Conservation (phyloP, 2,113 vertebrate genomes). For the Sander vitreus region DNA sequence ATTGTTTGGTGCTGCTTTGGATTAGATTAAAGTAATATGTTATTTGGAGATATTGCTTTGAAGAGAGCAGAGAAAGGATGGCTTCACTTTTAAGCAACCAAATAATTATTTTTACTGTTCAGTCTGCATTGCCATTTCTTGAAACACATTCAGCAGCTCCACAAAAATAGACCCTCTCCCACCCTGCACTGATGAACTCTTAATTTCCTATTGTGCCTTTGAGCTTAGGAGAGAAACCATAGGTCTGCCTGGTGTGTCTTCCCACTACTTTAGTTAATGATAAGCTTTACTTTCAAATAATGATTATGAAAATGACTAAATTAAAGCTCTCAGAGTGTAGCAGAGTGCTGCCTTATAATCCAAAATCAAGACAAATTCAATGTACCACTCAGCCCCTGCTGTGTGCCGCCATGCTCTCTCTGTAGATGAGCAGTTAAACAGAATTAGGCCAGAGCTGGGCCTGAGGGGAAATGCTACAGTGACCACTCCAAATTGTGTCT, state of each 20-base stretch:
- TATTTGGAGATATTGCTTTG: not conserved
- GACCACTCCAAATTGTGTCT: constrained; percentile 74
- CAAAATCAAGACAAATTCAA: constrained; percentile 36
- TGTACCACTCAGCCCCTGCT: constrained; percentile 18
- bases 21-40: not conserved
- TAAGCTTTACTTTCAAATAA: constrained; percentile 32
- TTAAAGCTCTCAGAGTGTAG: not conserved
- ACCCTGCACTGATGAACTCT: constrained; percentile 13
- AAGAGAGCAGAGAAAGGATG: constrained; percentile 3
- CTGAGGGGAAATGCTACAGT: constrained; percentile 63
- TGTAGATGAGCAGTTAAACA: constrained; percentile 61
- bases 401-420: constrained; percentile 28
- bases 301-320: constrained; percentile 25
- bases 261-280: constrained; percentile 37
- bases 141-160: constrained; percentile 6
- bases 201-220: constrained; percentile 28
- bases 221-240: constrained; percentile 18
- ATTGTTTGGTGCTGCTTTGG: too few relatives aligned
- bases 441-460: constrained; percentile 75
- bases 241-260: constrained; percentile 28
- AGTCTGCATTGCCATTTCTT: not conserved
- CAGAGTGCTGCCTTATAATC: constrained; percentile 19
- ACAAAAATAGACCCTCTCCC: constrained; percentile 6
- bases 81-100: constrained; percentile 3
- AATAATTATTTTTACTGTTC: not conserved